These are phyloP conservation scores for Gadus chalcogrammus DNA, from an alignment of 2,113 vertebrate genomes.

Conservation along the genomic window DNA sequence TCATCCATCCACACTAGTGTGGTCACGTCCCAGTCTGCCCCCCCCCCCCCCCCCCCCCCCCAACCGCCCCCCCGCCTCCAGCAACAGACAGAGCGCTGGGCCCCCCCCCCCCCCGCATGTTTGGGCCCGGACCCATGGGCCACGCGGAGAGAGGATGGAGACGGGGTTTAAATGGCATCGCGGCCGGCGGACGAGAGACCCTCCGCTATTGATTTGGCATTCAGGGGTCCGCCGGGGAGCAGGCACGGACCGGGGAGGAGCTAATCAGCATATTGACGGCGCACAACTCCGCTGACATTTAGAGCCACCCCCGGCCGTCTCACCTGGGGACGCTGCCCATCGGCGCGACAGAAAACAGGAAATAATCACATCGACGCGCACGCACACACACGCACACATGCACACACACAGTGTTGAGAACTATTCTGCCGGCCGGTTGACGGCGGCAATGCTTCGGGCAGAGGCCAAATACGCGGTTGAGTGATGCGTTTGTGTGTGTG, in stretches of 20 bases:
- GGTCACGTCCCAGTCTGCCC: no score
- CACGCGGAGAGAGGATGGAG: conserved; percentile 12
- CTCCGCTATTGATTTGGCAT: conserved; percentile 43
- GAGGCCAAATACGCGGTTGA: conserved; percentile 48
- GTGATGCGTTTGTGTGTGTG: conserved; percentile 30
- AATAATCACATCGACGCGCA: conserved; percentile 12
- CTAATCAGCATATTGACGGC: conserved; percentile 54
- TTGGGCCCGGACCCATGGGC: neutral
- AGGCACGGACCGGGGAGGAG: conserved; percentile 17
- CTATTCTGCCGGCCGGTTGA: conserved; percentile 45
- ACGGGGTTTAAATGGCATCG: conserved; percentile 19
- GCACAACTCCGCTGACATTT: conserved; percentile 56
- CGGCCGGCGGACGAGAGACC: conserved; percentile 7
- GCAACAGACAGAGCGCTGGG: neutral
- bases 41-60: no score
- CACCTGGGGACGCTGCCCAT: conserved; percentile 40
- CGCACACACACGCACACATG: conserved; percentile 20
- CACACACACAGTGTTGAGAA: conserved; percentile 6
- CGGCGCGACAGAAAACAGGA: conserved; percentile 46
- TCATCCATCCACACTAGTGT: neutral
- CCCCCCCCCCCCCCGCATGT: neutral
- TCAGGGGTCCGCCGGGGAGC: conserved; percentile 34
- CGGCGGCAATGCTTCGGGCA: conserved; percentile 41
- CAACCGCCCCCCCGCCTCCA: no score
- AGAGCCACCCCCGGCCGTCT: conserved; percentile 48